phyloP scores from a whole-genome alignment of 2,888 invertebrate species.

The Apantesis nais region DNA sequence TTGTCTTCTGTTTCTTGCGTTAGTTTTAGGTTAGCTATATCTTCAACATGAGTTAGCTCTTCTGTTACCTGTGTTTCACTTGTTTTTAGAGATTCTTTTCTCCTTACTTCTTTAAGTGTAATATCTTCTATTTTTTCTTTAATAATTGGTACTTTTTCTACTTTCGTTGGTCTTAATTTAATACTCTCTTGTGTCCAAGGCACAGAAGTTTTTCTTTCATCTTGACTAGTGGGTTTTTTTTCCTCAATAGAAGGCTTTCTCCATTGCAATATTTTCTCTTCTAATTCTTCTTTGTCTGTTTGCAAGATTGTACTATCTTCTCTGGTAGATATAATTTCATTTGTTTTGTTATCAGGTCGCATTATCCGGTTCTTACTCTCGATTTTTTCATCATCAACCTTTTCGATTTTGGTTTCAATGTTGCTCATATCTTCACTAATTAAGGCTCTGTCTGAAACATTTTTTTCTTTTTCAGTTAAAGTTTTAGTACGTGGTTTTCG shows the following conservation, averaged over 20 bases:
- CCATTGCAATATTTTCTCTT: conserved; percentile 35
- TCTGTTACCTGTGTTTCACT: conserved; percentile 73
- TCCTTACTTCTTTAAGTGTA: conserved; percentile 63
- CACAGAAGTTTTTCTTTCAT: conserved; percentile 67
- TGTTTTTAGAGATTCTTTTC: conserved; percentile 71
- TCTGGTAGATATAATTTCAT: conserved; percentile 18
- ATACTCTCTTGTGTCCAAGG: conserved; percentile 88
- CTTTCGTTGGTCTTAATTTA: conserved; percentile 86
- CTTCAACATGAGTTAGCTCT: conserved; percentile 86
- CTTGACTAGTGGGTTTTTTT: conserved; percentile 36
- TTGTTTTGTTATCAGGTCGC: conserved; percentile 17
- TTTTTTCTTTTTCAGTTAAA: conserved; percentile 27
- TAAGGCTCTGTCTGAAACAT: not conserved
- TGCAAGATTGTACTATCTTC: conserved; percentile 32
- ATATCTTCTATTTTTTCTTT: conserved; percentile 83
- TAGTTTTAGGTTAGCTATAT: conserved; percentile 83
- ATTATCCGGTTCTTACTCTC: conserved; percentile 27
- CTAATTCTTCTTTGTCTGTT: conserved; percentile 29
- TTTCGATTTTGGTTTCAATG: not conserved
- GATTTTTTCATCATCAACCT: conserved; percentile 23
- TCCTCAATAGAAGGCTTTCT: conserved; percentile 49
- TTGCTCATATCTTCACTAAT: conserved; percentile 4
- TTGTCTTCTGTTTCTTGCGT: conserved; percentile 31
- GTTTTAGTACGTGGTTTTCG: conserved; percentile 64
- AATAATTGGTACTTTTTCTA: conserved; percentile 81